Conservation (phyloP, 2,113 vertebrate species). For the Egretta garzetta region DNA sequence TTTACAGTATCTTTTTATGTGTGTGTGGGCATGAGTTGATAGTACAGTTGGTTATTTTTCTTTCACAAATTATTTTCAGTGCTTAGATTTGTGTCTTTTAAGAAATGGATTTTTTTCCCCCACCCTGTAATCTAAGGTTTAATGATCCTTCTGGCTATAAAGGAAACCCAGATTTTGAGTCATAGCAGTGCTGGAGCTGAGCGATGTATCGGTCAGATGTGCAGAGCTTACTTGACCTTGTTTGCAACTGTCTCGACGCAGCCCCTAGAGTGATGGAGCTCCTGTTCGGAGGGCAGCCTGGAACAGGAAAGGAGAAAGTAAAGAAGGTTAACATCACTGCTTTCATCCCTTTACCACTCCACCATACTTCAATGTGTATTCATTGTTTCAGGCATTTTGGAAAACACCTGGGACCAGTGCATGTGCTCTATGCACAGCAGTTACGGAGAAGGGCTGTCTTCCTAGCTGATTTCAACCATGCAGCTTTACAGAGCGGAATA, state of each 20-base stretch:
- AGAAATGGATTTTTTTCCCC: background rate
- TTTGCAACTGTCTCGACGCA: background rate
- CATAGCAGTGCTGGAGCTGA: background rate
- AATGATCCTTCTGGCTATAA: background rate
- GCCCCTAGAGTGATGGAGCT: fast-evolving
- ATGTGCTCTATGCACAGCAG: fast-evolving
- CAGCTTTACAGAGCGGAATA: background rate
- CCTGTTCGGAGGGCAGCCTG: background rate
- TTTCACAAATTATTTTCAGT: background rate
- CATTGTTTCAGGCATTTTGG: background rate
- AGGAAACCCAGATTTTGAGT: background rate
- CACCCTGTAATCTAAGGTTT: background rate
- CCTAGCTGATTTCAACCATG: fast-evolving
- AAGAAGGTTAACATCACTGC: background rate
- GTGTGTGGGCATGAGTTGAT: background rate
- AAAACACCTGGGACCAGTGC: background rate
- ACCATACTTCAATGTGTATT: fast-evolving
- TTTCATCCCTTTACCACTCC: background rate
- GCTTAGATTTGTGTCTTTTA: background rate
- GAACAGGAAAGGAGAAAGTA: background rate
- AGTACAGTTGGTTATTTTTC: background rate
- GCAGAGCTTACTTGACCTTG: background rate
- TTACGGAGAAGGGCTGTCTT: background rate
- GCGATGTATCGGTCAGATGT: fast-evolving
- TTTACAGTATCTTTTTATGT: background rate